These are phyloP conservation scores for Vulpes ferrilata DNA, from an alignment of 2,113 vertebrate species.

Conservation along the genomic window DNA sequence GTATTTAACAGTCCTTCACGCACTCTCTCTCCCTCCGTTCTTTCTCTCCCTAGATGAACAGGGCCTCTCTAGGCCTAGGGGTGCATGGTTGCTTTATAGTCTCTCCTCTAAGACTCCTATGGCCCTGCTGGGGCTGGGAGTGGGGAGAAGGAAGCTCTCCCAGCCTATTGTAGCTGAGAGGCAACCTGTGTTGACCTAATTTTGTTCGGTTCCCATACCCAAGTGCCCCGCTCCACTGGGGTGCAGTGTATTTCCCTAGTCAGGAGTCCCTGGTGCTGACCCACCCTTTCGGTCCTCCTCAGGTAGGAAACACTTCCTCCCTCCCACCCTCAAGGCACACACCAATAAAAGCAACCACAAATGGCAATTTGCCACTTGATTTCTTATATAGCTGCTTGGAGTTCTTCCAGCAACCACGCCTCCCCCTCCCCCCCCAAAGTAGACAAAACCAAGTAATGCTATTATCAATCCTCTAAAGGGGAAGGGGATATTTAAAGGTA, in stretches of 20 bases:
- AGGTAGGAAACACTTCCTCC: not conserved
- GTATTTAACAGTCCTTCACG: not conserved
- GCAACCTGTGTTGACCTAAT: not conserved
- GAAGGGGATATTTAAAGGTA: not conserved
- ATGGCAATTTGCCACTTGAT: not conserved
- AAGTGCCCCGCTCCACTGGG: not conserved
- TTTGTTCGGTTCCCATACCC: not conserved
- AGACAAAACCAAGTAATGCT: constrained; percentile 5
- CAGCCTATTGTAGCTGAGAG: not conserved
- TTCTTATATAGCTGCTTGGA: not conserved
- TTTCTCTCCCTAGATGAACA: not conserved
- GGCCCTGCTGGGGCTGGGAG: not conserved
- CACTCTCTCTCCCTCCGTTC: not conserved
- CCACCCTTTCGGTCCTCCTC: not conserved
- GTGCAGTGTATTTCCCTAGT: not conserved
- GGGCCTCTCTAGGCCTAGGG: not conserved
- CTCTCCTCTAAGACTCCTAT: not conserved
- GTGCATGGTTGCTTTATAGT: not conserved
- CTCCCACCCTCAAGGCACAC: not conserved
- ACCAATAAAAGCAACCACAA: not conserved
- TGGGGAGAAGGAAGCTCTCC: not conserved
- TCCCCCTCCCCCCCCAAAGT: not conserved
- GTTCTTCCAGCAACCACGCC: not conserved
- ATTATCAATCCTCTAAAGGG: not conserved
- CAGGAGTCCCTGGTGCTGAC: not conserved